Evolutionary conservation across 1,140 invertebrate species (phyloP).

Genomic region (Sycophaga agraensis): DNA sequence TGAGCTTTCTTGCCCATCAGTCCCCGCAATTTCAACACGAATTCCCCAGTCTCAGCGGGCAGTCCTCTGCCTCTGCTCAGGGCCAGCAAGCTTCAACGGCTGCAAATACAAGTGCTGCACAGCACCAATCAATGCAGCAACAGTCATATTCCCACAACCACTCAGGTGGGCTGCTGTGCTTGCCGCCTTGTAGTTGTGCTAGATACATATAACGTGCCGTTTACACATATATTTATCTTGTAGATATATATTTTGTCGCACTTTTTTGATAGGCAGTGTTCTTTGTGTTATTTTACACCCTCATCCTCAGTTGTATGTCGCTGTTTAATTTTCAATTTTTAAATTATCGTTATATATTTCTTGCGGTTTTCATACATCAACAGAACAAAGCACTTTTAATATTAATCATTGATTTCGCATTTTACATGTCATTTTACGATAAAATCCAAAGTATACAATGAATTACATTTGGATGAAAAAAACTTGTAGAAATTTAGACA

Average conservation of each 20-base stretch:
- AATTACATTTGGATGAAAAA: not conserved
- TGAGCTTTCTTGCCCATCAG: slow-evolving; percentile 67
- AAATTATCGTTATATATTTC: not conserved
- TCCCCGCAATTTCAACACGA: slow-evolving; percentile 82
- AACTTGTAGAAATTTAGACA: slow-evolving; percentile 2
- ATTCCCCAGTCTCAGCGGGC: slow-evolving; percentile 73
- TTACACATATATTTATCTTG: not conserved
- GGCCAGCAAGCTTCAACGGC: slow-evolving; percentile 32
- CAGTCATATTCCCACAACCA: slow-evolving; percentile 49
- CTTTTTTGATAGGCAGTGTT: not conserved
- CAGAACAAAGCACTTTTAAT: not conserved
- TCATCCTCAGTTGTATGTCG: not conserved
- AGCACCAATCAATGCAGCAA: slow-evolving; percentile 44
- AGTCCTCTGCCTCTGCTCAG: slow-evolving; percentile 45
- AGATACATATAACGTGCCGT: slow-evolving; percentile 1
- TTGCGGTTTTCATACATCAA: slow-evolving; percentile 6
- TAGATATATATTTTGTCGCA: not conserved
- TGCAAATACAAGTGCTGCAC: not conserved
- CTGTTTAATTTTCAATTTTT: slow-evolving; percentile 1
- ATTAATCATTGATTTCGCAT: not conserved
- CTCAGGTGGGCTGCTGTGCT: slow-evolving; percentile 47
- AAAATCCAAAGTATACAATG: too few species aligned
- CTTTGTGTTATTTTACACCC: slow-evolving; percentile 14
- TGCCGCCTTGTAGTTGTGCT: slow-evolving; percentile 31
- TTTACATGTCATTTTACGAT: not conserved